Evolutionary conservation across 2,113 vertebrate genomes (phyloP).

Genomic region (Cavia aperea): DNA sequence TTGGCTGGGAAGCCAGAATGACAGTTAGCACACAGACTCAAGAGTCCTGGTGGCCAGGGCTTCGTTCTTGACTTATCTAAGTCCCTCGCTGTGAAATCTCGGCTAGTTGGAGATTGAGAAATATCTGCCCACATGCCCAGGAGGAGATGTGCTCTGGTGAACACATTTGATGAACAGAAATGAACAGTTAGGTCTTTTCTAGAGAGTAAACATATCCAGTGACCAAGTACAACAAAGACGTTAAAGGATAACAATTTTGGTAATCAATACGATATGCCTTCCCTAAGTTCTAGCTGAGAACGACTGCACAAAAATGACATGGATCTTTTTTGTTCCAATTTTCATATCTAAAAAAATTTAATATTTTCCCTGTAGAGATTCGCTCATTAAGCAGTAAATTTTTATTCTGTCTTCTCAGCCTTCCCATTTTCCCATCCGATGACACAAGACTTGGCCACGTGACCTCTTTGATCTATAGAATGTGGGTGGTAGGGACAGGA

Average conservation of each 20-base stretch:
- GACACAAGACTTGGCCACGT: background rate
- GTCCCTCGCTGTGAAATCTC: background rate
- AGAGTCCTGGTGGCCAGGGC: background rate
- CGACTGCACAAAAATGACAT: background rate
- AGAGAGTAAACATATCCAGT: conserved; percentile 6
- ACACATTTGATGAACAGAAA: background rate
- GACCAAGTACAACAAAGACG: background rate
- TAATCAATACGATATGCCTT: background rate
- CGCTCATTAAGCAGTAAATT: background rate
- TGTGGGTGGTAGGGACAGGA: background rate
- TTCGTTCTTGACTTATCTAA: background rate
- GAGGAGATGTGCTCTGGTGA: background rate
- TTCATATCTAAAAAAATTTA: background rate
- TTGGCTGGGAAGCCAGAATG: background rate
- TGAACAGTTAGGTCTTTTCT: background rate
- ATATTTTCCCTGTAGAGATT: background rate
- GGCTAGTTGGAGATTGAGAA: background rate
- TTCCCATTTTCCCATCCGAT: background rate
- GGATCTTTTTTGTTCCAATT: background rate
- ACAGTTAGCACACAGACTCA: fast-evolving
- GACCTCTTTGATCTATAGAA: background rate
- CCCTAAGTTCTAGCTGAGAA: conserved; percentile 14
- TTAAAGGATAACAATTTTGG: background rate
- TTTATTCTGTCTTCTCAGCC: background rate
- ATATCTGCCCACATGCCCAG: background rate